A percentile compares a stretch with the other conserved stretches of the same genome.
These are phyloP conservation scores for Hirudinaria manillensis DNA, from an alignment of 2,888 invertebrate genomes.

Conservation along the genomic window DNA sequence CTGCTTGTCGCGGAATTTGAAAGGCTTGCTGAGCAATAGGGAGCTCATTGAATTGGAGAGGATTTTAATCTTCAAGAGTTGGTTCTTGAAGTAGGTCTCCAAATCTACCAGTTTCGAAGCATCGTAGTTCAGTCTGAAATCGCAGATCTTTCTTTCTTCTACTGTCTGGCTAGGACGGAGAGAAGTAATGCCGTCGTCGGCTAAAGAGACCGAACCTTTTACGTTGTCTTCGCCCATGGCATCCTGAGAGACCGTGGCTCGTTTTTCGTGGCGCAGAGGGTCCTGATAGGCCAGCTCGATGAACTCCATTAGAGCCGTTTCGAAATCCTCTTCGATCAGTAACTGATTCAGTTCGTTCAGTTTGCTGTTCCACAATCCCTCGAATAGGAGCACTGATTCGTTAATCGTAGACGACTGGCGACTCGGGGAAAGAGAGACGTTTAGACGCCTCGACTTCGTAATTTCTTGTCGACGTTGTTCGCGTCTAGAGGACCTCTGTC, in stretches of 20 bases:
- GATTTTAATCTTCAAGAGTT: neutral
- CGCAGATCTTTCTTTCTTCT: neutral
- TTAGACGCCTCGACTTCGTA: neutral
- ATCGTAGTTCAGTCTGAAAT: neutral
- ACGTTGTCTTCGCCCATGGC: neutral
- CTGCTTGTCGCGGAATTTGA: neutral
- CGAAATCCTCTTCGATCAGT: neutral
- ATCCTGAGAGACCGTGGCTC: neutral
- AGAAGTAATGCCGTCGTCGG: neutral
- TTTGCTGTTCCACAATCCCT: neutral
- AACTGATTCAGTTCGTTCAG: constrained; percentile 7
- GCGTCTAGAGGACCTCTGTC: neutral
- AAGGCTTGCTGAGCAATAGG: neutral
- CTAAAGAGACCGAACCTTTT: too few species aligned
- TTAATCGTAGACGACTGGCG: neutral
- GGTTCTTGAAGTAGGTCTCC: neutral
- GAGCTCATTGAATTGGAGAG: neutral
- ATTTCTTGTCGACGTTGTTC: neutral
- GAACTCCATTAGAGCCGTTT: constrained; percentile 18
- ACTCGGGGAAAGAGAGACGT: neutral
- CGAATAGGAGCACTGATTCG: neutral
- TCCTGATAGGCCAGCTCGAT: constrained; percentile 10
- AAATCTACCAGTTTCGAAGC: neutral
- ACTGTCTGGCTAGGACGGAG: neutral
- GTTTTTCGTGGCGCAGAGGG: neutral